Evolutionary conservation across 2,888 invertebrate species (phyloP), one percentile per base, ranked within the genome.

Genomic region (Junonia oenone): DNA sequence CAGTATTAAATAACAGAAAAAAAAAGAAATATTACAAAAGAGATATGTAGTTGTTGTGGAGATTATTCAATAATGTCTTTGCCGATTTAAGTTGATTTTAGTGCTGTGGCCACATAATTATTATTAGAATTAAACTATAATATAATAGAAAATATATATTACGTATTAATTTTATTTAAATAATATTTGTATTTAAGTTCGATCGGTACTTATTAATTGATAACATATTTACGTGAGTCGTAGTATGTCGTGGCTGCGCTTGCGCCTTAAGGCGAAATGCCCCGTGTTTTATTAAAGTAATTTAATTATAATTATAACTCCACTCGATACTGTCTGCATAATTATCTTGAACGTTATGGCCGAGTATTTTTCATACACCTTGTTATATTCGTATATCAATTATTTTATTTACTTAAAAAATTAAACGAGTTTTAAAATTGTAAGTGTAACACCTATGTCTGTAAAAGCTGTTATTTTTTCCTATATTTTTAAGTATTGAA

Each of bases 171-270:
- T 46, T 55, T 38, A 14, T 45, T 13, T 22, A 11, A 31, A 11
- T n/a, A 11, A 43, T 43, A 17, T 35, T 45, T 46, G 31, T 51
- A 43, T 53, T 52, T 76, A 40, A 71, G 65, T 73, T n/a, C 31
- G n/a, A 33, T 33, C 81, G 6, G 71, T 83, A 83, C 81, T 73
- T 68, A 77, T 81, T 86, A 86, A 86, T 86, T 83, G 82, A 83
- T 81, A 81, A 84, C 80, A 77, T 74, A 81, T 79, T 81, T 75
- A 79, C 81, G 82, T 79, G 81, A 61, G 43, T 43, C 43, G n/a
- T 26, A 71, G 65, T 73, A 67, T 72, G 81, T 83, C 82, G 83
- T 83, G 82, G 75, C 61, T 61, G 61, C 67, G 66, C 67, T 69
- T 26, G 38, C 38, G 43, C 69, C 73, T 75, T 68, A 69, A 73